Evolutionary conservation across 1,140 invertebrate genomes (phyloP).

Genomic region (Calliphora vicina): DNA sequence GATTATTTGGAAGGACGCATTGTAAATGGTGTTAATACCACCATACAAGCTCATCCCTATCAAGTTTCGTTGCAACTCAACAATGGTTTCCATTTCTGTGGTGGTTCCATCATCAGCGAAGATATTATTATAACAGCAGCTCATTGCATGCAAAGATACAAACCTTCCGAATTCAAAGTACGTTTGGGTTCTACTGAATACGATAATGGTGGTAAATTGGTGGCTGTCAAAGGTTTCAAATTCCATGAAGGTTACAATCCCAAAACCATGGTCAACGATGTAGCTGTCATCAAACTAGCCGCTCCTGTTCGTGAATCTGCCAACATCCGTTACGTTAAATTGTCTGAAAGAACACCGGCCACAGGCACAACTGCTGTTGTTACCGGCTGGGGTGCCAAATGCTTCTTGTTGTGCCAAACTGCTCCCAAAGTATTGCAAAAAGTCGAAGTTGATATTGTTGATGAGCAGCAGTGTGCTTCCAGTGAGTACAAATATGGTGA

Average conservation of each 20-base stretch:
- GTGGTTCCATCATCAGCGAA: conserved; percentile 66
- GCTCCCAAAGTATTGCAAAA: conserved; percentile 30
- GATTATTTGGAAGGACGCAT: conserved; percentile 38
- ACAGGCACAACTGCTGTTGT: conserved; percentile 51
- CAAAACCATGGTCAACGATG: conserved; percentile 61
- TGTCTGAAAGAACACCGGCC: conserved; percentile 43
- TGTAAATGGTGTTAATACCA: conserved; percentile 36
- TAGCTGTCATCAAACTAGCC: conserved; percentile 65
- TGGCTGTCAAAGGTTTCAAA: conserved; percentile 46
- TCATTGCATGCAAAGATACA: conserved; percentile 65
- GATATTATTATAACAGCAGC: conserved; percentile 67
- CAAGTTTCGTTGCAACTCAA: conserved; percentile 48
- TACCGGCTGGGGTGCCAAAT: conserved; percentile 52
- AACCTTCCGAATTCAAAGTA: conserved; percentile 43
- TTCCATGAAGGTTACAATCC: conserved; percentile 52
- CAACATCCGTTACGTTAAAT: conserved; percentile 40
- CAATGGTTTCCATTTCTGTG: conserved; percentile 64
- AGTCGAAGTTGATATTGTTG: conserved; percentile 44
- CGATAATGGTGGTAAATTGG: conserved; percentile 47
- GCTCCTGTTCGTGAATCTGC: conserved; percentile 45
- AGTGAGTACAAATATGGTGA: conserved; percentile 42
- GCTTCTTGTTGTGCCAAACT: conserved; percentile 43
- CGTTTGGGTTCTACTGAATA: conserved; percentile 50
- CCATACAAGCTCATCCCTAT: conserved; percentile 50
- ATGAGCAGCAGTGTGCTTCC: conserved; percentile 37